phyloP scores from a whole-genome alignment of 2,888 invertebrate genomes.

The Ophion slaviceki region DNA sequence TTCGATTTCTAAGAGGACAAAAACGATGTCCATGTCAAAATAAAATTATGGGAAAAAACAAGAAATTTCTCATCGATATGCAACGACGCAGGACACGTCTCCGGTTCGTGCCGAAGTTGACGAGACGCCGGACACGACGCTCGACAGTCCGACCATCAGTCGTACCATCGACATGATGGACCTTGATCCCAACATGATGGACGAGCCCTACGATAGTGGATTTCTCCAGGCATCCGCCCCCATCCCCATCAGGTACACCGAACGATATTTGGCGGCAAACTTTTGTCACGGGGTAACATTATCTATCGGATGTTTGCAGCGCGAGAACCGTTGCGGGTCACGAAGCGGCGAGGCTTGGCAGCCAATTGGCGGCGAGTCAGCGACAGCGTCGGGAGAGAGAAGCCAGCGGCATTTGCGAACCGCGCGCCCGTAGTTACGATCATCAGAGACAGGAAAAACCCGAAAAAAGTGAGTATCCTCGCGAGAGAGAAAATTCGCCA shows the following conservation, averaged over 20 bases:
- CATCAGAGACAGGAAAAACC: slow-evolving; percentile 85
- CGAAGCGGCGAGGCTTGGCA: slow-evolving; percentile 91
- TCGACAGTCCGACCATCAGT: slow-evolving; percentile 81
- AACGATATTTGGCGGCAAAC: not conserved
- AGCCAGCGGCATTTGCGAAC: slow-evolving; percentile 83
- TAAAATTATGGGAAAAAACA: not conserved
- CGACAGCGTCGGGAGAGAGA: slow-evolving; percentile 81
- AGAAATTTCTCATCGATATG: not conserved
- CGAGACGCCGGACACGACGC: slow-evolving; percentile 74
- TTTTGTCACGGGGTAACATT: not conserved
- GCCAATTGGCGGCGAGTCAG: slow-evolving; percentile 82
- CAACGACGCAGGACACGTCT: slow-evolving; percentile 70
- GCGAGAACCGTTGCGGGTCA: slow-evolving; percentile 90
- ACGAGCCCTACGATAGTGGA: slow-evolving; percentile 82
- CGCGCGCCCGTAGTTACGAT: slow-evolving; percentile 88
- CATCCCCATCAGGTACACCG: slow-evolving; percentile 80
- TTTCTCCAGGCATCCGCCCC: slow-evolving; percentile 81
- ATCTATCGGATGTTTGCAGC: slow-evolving; percentile 57
- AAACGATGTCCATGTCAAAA: not conserved
- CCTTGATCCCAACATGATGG: slow-evolving; percentile 82
- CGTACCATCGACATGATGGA: slow-evolving; percentile 82
- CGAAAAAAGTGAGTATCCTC: slow-evolving; percentile 83
- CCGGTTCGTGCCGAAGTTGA: slow-evolving; percentile 77
- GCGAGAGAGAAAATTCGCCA: not conserved
- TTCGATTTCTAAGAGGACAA: not conserved